phyloP scores from a whole-genome alignment of 2,797 vertebrate species.

The Adrianichthys oophorus region DNA sequence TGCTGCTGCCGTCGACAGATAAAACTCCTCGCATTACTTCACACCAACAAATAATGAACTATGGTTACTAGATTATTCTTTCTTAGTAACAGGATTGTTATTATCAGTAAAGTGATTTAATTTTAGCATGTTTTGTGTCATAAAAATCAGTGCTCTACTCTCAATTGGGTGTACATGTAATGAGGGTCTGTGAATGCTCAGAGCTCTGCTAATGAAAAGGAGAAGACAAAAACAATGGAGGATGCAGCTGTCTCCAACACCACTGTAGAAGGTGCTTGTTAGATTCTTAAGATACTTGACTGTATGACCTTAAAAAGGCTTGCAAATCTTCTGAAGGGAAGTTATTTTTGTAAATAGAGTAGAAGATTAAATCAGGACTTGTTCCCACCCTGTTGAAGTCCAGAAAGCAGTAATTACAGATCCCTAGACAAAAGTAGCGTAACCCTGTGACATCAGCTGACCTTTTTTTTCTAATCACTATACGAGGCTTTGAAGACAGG shows the following conservation, averaged over 20 bases:
- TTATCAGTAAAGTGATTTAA: constrained; percentile 17
- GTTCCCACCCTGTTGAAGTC: constrained; percentile 56
- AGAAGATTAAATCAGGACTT: constrained; percentile 49
- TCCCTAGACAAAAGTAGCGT: constrained; percentile 59
- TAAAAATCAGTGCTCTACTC: constrained; percentile 10
- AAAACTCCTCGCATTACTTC: constrained; percentile 23
- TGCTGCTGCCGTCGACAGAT: constrained; percentile 44
- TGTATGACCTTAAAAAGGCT: constrained; percentile 52
- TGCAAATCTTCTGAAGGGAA: constrained; percentile 43
- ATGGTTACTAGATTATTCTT: constrained; percentile 5
- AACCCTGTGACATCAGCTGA: constrained; percentile 57
- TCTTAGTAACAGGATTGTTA: constrained; percentile 9
- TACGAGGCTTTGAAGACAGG: constrained; percentile 56
- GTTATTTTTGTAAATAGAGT: constrained; percentile 59
- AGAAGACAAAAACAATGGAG: constrained; percentile 14
- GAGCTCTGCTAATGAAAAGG: constrained; percentile 23
- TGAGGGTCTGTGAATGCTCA: constrained; percentile 12
- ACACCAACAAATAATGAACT: constrained; percentile 33
- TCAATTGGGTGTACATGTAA: constrained; percentile 5
- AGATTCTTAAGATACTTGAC: constrained; percentile 50
- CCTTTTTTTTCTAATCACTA: constrained; percentile 64
- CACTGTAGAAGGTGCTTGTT: constrained; percentile 35
- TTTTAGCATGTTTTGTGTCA: constrained; percentile 1
- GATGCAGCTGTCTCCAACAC: constrained; percentile 22
- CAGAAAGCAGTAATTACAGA: constrained; percentile 66